Evolutionary conservation across 2,797 vertebrate species (phyloP), one percentile per base, ranked within the genome.

Genomic region (Helarctos malayanus): DNA sequence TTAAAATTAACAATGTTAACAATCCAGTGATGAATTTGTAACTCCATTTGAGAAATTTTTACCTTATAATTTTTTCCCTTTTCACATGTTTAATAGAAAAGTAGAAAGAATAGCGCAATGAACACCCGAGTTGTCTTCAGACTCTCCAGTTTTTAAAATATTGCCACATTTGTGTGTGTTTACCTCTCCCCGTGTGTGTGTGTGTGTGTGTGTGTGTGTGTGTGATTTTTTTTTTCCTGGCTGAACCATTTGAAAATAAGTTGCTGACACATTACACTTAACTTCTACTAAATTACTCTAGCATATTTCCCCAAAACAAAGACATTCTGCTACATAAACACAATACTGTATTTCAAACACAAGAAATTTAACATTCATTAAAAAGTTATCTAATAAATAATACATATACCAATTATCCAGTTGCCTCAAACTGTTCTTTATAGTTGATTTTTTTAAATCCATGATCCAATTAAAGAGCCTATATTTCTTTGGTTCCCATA

Each of bases 51-150:
- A 87, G 54, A 96, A 92, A 88, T 87, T 87, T 93, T 2, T 75
- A 9, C 73, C 32, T 79, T 56, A 61, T 35, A n/a, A 56, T 82
- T 92, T 89, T 71, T 85, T 87, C 61, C 35, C 14, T 81, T 71
- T 94, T 57, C 93, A 91, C 94, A 69, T 83, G 38, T 49, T 84
- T 80, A 85, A 41, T 4, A 65, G 49, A 81, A 97, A 89, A 52
- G 1, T 92, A 27, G 23, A 88, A 94, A 95, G 52, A 89, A 91
- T 29, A 80, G 8, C 49, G 32, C 25, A 85, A 11, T 45, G 32
- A 71, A 47, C 0, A 57, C 0, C 2, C 12, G 80, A 76, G 52
- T 89, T 19, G n/a, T 78, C 18, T 76, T 92, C 32, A 93, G 16
- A 68, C 10, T 19, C 41, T 68, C 13, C 6, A 63, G 4, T 87